These are phyloP conservation scores for Pseudochaenichthys georgianus DNA, from an alignment of 2,797 vertebrate species.

Conservation along the genomic window DNA sequence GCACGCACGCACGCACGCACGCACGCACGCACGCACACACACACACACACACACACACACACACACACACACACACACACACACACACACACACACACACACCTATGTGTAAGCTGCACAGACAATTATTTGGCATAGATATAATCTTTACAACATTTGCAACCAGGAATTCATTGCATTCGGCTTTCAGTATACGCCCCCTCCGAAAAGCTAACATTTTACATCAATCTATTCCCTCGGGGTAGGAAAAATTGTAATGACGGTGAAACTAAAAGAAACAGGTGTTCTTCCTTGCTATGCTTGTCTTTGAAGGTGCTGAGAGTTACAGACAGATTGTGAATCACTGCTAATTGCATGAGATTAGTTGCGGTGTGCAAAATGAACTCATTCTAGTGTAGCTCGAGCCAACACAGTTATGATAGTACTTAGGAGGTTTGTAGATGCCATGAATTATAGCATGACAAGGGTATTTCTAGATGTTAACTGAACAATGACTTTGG, in stretches of 20 bases:
- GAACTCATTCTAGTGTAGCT: slow-evolving; percentile 44
- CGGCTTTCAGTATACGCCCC: slow-evolving; percentile 58
- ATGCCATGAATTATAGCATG: slow-evolving; percentile 44
- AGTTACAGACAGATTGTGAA: slow-evolving; percentile 68
- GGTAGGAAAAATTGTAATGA: slow-evolving; percentile 73
- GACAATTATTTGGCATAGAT: slow-evolving; percentile 56
- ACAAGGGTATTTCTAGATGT: slow-evolving; percentile 43
- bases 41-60: slow-evolving; percentile 23
- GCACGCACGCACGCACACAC: slow-evolving; percentile 8
- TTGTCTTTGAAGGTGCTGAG: slow-evolving; percentile 65
- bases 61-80: slow-evolving; percentile 21
- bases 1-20: slow-evolving; percentile 31
- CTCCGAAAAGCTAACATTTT: slow-evolving; percentile 73
- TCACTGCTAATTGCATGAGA: slow-evolving; percentile 75
- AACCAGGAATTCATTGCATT: slow-evolving; percentile 74
- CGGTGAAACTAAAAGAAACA: slow-evolving; percentile 75
- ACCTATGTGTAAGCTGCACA: slow-evolving; percentile 36
- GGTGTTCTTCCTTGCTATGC: slow-evolving; percentile 70
- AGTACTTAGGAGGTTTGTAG: slow-evolving; percentile 21
- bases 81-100: slow-evolving; percentile 18
- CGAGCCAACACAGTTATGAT: slow-evolving; percentile 21
- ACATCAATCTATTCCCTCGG: slow-evolving; percentile 64
- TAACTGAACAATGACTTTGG: slow-evolving; percentile 44
- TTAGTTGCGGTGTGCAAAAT: slow-evolving; percentile 63
- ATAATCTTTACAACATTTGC: slow-evolving; percentile 74